Conservation (phyloP, 2,113 vertebrate genomes). For the Archilochus colubris region DNA sequence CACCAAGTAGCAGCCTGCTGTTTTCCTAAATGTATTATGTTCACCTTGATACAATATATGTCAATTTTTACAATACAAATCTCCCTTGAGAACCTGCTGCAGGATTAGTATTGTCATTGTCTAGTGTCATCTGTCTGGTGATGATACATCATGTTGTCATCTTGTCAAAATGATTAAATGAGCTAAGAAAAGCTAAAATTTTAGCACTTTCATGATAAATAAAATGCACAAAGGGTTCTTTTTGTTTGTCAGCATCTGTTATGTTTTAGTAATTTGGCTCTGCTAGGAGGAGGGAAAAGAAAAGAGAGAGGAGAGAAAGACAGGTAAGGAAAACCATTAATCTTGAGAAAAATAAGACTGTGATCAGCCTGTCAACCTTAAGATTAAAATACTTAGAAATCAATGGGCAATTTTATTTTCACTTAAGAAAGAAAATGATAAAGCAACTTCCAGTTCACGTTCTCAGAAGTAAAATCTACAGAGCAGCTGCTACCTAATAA, state of each 20-base stretch:
- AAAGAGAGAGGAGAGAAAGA: not conserved
- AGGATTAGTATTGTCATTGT: slow-evolving; percentile 66
- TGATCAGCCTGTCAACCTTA: not conserved
- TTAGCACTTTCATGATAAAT: slow-evolving; percentile 37
- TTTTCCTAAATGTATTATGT: slow-evolving; percentile 30
- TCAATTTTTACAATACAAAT: slow-evolving; percentile 57
- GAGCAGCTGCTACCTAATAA: not conserved
- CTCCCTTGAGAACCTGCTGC: slow-evolving; percentile 41
- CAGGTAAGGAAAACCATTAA: not conserved
- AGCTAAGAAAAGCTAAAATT: slow-evolving; percentile 34
- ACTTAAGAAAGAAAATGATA: not conserved
- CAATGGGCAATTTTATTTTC: not conserved
- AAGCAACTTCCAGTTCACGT: not conserved
- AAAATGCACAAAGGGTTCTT: not conserved
- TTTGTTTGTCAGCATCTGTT: not conserved
- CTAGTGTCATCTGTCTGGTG: slow-evolving; percentile 42
- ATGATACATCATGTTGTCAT: slow-evolving; percentile 39
- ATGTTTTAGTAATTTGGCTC: slow-evolving; percentile 4
- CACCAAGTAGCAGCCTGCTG: not conserved
- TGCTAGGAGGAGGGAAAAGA: not conserved
- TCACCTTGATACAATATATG: slow-evolving; percentile 35
- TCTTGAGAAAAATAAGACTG: not conserved
- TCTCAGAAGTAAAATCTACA: not conserved
- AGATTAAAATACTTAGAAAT: not conserved
- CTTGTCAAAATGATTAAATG: slow-evolving; percentile 66